phyloP scores from a whole-genome alignment of 1,140 invertebrate genomes.

The Drosophila pachea region DNA sequence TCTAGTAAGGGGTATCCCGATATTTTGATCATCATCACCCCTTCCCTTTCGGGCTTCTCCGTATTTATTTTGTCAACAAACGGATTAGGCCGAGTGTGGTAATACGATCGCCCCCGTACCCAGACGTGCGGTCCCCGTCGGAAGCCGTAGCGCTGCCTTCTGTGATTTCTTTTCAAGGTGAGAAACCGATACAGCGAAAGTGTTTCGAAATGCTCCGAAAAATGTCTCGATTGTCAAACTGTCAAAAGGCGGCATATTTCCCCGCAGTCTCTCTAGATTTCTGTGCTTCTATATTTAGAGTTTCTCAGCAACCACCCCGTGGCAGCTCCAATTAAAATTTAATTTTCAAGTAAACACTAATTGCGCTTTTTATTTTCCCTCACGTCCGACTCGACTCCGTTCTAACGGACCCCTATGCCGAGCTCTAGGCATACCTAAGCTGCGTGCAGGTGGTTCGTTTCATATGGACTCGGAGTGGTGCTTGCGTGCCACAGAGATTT shows the following conservation, averaged over 20 bases:
- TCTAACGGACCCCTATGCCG: slow-evolving; percentile 24
- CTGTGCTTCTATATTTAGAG: slow-evolving; percentile 30
- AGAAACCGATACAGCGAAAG: slow-evolving; percentile 44
- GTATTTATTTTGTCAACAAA: slow-evolving; percentile 70
- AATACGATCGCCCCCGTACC: slow-evolving; percentile 46
- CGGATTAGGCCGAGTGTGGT: slow-evolving; percentile 56
- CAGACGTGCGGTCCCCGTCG: slow-evolving; percentile 20
- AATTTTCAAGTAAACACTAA: slow-evolving; percentile 65
- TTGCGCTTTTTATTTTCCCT: slow-evolving; percentile 40
- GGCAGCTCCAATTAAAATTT: slow-evolving; percentile 55
- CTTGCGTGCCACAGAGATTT: slow-evolving; percentile 67
- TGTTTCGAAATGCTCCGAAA: slow-evolving; percentile 44
- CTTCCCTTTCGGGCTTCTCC: slow-evolving; percentile 31
- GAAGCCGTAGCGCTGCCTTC: slow-evolving; percentile 51
- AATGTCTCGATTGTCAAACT: slow-evolving; percentile 60
- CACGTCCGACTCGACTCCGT: slow-evolving; percentile 25
- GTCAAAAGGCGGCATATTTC: slow-evolving; percentile 34
- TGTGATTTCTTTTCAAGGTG: slow-evolving; percentile 51
- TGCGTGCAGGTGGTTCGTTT: slow-evolving; percentile 57
- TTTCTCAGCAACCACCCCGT: slow-evolving; percentile 46
- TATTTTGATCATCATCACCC: slow-evolving; percentile 35
- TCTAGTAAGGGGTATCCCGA: slow-evolving; percentile 2
- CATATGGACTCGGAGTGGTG: slow-evolving; percentile 19
- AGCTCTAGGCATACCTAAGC: slow-evolving; percentile 5
- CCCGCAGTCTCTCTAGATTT: slow-evolving; percentile 47